Base-by-base conservation (phyloP, 1,140 invertebrate species). In the Epicauta chinensis region DNA sequence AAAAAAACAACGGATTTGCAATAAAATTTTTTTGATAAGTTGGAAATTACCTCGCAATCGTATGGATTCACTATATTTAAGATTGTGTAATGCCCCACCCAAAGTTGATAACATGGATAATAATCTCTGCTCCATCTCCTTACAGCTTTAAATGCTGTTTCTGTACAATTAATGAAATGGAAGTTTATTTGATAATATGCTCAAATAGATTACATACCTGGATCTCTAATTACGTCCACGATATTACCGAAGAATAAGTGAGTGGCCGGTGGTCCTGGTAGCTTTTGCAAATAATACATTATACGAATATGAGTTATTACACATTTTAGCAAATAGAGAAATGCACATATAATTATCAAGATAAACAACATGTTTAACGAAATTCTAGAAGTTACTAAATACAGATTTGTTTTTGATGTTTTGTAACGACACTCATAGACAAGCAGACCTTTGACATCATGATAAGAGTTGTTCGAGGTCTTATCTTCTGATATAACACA, bases 41-140 rank as follows among this genome's bases (percentile, higher is more conserved):
- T 34, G n/a, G n/a, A n/a, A n/a, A n/a, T n/a, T 38, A 32, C 45
- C 15, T 35, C 46, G 31, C 39, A 39, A 39, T 49, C 46, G 37
- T 49, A 31, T 10, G 46, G 46, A 31, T 49, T 31, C 2, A 40
- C 12, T 2, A 49, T 17, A 11, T 49, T 49, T 4, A 31, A 29
- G 30, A 38, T 34, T 9, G 34, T 13, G 2, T 29, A 9, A 13
- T 47, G 45, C 6, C 14, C 45, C 2, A 23, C 16, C 45, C 45
- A 47, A n/a, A 4, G 10, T 40, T 40, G n/a, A 17, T 43, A 13
- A 11, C 7, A 6, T 3, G 45, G 45, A 12, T 47, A 47, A 13
- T 47, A 47, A 6, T 47, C 45, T 4, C 5, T 7, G 2, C 32
- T 13, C 45, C 45, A 47, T 47, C 37, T 47, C 4, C 45, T 14